Evolutionary conservation across 1,140 invertebrate species (phyloP), one percentile per base, ranked within the genome.

Genomic region (Eueides isabella): DNA sequence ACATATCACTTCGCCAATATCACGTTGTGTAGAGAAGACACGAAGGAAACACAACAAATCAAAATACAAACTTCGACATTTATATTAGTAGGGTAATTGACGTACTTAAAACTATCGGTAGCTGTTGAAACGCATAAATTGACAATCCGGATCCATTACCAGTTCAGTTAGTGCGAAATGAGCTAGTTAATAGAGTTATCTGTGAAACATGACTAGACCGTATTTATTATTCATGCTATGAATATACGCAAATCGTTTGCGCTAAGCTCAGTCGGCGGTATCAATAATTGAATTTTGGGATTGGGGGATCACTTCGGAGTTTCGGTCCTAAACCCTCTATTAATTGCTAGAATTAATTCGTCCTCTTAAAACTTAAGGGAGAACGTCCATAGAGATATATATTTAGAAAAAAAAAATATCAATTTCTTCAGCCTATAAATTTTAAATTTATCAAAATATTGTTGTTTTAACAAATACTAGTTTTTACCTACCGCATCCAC

Each of bases 291-390:
- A 88, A 87, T 88, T 86, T 80, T 66, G 68, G 77, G 70, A 76
- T 77, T 71, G 79, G 84, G 82, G 83, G 79, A 78, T 83, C 78
- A 77, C 75, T 74, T 72, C 48, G 71, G 69, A 75, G 76, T 69
- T 75, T 76, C 73, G 71, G 48, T 72, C 76, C 79, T 83, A 80
- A 88, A 75, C 84, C 84, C 78, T 84, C 75, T 79, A 88, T 90
- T 88, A 90, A 88, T 89, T 90, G 86, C 85, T 80, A 72, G 84
- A 85, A 89, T 90, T 88, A 90, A 87, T 89, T 88, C 84, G 80
- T 84, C 84, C 86, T 81, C 80, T 87, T 77, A 63, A 77, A 55
- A 74, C 61, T 74, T 76, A 75, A 81, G 77, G 83, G 66, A 67
- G 41, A 65, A 29, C 71, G 72, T 33, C 23, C 48, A 55, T 55